Conservation (phyloP, 2,113 vertebrate genomes). For the Nyctereutes procyonoides region DNA sequence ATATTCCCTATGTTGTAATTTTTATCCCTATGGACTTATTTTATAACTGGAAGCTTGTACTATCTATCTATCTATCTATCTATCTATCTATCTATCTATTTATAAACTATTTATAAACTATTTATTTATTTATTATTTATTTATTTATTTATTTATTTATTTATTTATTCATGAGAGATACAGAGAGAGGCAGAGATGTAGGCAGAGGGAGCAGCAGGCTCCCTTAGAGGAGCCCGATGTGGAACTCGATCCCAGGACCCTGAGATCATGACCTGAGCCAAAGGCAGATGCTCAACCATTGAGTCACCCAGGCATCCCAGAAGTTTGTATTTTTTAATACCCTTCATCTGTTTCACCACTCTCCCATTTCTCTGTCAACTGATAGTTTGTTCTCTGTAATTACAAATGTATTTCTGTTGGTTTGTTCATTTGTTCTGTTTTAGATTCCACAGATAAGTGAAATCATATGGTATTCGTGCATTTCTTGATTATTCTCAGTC, state of each 20-base stretch:
- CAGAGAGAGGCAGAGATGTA: too few relatives aligned
- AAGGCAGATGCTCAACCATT: too few relatives aligned
- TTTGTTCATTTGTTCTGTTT: not conserved
- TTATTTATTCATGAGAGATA: too few relatives aligned
- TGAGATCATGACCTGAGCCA: too few relatives aligned
- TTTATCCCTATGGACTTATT: not conserved
- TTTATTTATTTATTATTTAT: too few relatives aligned
- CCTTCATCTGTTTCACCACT: not conserved
- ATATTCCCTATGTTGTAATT: not conserved
- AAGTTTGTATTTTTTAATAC: not conserved
- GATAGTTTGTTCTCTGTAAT: not conserved
- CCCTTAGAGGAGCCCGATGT: too few relatives aligned
- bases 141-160: too few relatives aligned
- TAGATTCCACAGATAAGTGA: not conserved
- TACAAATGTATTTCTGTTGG: not conserved
- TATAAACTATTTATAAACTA: too few relatives aligned
- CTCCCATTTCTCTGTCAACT: not conserved
- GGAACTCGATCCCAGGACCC: too few relatives aligned
- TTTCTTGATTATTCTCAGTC: not conserved
- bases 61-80: rapidly evolving
- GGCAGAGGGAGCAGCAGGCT: too few relatives aligned
- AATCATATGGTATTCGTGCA: not conserved
- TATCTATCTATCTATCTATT: too few relatives aligned
- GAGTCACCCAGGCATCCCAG: too few relatives aligned
- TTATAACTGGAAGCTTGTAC: not conserved